Evolutionary conservation across 2,888 invertebrate species (phyloP), one percentile per base, ranked within the genome.

Genomic region (Lasius fuliginosus): DNA sequence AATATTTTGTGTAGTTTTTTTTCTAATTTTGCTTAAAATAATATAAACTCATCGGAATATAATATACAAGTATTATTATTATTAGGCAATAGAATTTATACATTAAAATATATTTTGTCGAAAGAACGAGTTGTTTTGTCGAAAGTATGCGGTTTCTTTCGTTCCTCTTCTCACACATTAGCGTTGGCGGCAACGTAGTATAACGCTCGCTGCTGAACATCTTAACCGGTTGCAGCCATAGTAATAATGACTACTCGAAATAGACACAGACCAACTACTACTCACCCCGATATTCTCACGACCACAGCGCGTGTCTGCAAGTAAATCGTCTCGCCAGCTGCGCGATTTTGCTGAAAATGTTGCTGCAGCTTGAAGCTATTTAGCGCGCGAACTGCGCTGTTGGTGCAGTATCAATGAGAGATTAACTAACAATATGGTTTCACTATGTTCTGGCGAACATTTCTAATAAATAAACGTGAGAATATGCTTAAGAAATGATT

Each of bases 201-300:
- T 85, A 88, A 89, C 79, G 88, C 85, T 89, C 86, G 5, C 18
- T 58, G 69, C 76, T 85, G 86, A 79, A 74, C 85, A 46, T 86
- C 86, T 86, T 85, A 88, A 89, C 83, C 82, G 84, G 85, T 84
- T 82, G 74, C 67, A 64, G 58, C 23, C 71, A 53, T 60, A 81
- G 60, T 82, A 83, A 85, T 86, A 89, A 88, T 89, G 40, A 85
- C 65, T 60, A 69, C 64, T 82, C 81, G 71, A 88, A 85, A 83
- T 87, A 89, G 58, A 56, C 49, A 49, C 77, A 23, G 67, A 9
- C 67, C 33, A 83, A 71, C 56, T 65, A 65, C 82, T 76, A 76
- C 81, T 85, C 88, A 89, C 85, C 84, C 82, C 85, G 79, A 88
- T 88, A 88, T 86, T 89, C 86, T 88, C 82, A 86, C 73, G 74